Evolutionary conservation across 1,140 invertebrate genomes (phyloP), one percentile per base, ranked within the genome.

Genomic region (Chironomus striatipennis): DNA sequence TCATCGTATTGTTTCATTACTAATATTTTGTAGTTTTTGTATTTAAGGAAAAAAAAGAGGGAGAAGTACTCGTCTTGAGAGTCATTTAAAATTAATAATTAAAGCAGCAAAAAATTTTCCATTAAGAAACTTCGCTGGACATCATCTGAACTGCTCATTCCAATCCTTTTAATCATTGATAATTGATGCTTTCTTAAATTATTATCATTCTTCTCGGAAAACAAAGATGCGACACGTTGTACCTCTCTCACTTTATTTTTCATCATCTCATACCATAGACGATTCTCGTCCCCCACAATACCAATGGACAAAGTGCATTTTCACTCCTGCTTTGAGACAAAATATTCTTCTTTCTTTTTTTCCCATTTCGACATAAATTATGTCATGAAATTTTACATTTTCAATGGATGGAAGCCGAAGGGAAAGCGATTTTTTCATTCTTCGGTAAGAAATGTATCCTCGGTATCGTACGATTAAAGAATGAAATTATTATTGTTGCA

Each of bases 331-430:
- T 34, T 34, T 34, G n/a, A n/a, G n/a, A n/a, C 5, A 5, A 34
- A 34, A 34, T 34, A 34, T 1, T 34, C 24, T 34, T 34, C 24
- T 10, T 57, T 57, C n/a, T 57, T 57, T 47, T 15, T 57, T 10
- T 57, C 47, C 47, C 47, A 15, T 10, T 70, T 70, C 65, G 20
- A 70, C 65, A 70, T 70, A 70, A 70, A 70, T 70, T 70, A 70
- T 70, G 65, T 70, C 65, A 70, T 70, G 20, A 70, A 70, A 70
- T 70, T 70, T 18, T 70, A 21, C 65, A 70, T 21, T 70, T 70
- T 70, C 65, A 70, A 70, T 70, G 65, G 17, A 20, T 70, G 65
- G 18, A 18, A 70, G 10, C 17, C 65, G 17, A 18, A 57, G 47
- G 47, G 47, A 57, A n/a, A 57, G 12, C 12, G n/a, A 57, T n/a